These are phyloP conservation scores for Tapera naevia DNA, from an alignment of 2,797 vertebrate genomes.

Conservation along the genomic window DNA sequence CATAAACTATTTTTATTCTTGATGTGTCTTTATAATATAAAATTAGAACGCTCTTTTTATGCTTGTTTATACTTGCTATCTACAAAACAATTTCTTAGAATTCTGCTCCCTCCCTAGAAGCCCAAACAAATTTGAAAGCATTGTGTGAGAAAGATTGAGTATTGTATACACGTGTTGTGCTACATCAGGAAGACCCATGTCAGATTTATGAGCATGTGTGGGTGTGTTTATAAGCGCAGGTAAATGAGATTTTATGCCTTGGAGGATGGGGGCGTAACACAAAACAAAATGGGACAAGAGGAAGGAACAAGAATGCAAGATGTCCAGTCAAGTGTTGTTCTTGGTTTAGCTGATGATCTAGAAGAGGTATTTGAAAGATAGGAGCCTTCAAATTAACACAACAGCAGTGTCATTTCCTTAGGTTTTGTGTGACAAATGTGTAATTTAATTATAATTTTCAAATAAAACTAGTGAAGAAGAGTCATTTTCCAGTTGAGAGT, in stretches of 20 bases:
- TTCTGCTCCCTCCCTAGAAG: neutral
- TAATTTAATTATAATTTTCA: neutral
- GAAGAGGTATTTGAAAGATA: neutral
- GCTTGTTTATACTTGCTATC: neutral
- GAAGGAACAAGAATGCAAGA: neutral
- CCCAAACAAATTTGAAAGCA: neutral
- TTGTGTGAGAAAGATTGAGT: neutral
- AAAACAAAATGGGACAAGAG: neutral
- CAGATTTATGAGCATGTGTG: neutral
- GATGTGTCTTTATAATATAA: neutral
- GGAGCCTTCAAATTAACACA: neutral
- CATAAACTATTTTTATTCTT: neutral
- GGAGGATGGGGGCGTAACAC: neutral
- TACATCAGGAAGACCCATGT: rapidly evolving
- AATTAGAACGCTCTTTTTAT: neutral
- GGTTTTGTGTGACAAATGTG: neutral
- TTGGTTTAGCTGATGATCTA: neutral
- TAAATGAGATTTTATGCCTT: neutral
- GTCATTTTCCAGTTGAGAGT: neutral
- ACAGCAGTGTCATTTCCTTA: neutral
- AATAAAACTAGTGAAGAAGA: neutral
- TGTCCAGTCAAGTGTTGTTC: neutral
- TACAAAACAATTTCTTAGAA: neutral
- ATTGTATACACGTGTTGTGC: neutral
- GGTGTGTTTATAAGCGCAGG: neutral